These are phyloP conservation scores for Vanessa cardui DNA, from an alignment of 2,888 invertebrate genomes.

Conservation along the genomic window DNA sequence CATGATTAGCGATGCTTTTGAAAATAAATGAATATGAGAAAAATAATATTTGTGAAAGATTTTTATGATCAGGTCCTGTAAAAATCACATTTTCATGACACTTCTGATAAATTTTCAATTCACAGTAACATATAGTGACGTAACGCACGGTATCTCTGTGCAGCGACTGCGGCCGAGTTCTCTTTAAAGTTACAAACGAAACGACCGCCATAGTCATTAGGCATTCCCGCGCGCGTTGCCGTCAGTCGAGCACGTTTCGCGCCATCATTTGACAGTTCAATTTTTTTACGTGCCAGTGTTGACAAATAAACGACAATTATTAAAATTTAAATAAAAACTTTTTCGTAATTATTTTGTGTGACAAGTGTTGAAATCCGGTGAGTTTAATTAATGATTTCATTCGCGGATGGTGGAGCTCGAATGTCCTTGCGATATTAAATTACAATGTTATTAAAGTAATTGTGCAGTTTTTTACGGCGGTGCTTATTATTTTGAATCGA, in stretches of 20 bases:
- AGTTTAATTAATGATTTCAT: constrained; percentile 21
- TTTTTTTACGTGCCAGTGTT: constrained; percentile 56
- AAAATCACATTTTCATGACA: neutral
- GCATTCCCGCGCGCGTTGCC: constrained; percentile 50
- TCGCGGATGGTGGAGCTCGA: neutral
- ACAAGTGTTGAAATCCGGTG: constrained; percentile 28
- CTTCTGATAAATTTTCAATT: neutral
- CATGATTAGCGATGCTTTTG: too few relatives aligned
- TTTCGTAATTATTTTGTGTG: constrained; percentile 21
- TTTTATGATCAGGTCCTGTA: too few relatives aligned
- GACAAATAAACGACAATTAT: constrained; percentile 20
- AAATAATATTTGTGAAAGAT: too few relatives aligned
- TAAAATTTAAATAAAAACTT: constrained; percentile 21
- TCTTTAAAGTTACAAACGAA: constrained; percentile 15
- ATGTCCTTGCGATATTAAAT: constrained; percentile 31
- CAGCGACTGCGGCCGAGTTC: constrained; percentile 33
- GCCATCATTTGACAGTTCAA: constrained; percentile 51
- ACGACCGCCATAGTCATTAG: constrained; percentile 30
- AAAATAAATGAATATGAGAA: too few relatives aligned
- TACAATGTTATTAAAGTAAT: constrained; percentile 28
- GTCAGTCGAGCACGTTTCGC: constrained; percentile 54
- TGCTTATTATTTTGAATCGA: constrained; percentile 18
- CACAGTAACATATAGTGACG: constrained; percentile 27
- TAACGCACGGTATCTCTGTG: constrained; percentile 34
- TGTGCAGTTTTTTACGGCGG: constrained; percentile 10